phyloP scores from a whole-genome alignment of 2,888 invertebrate genomes.

The Entomobrya multifasciata region DNA sequence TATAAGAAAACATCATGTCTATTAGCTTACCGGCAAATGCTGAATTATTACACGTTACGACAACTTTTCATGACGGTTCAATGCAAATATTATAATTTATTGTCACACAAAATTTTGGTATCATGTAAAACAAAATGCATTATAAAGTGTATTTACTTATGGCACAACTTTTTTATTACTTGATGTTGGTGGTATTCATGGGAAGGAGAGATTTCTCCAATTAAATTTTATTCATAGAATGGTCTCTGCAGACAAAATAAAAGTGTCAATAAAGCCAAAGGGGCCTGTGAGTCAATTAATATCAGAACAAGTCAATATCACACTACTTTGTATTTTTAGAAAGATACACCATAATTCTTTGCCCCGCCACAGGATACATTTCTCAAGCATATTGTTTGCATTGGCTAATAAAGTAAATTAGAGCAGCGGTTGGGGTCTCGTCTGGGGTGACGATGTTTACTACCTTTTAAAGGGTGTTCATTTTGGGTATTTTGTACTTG shows the following conservation, averaged over 20 bases:
- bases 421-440: too few species aligned
- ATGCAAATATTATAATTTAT: background rate
- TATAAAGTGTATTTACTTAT: too few species aligned
- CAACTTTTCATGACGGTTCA: background rate
- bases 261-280: conserved; percentile 41
- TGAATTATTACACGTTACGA: background rate
- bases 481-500: too few species aligned
- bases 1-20: background rate
- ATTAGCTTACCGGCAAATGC: background rate
- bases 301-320: background rate
- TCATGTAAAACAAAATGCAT: background rate
- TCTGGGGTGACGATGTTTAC: too few species aligned
- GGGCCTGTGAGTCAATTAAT: conserved; percentile 12
- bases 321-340: background rate
- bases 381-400: background rate
- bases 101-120: background rate
- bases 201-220: conserved; percentile 22
- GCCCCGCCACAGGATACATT: conserved; percentile 18
- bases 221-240: conserved; percentile 31
- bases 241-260: conserved; percentile 8
- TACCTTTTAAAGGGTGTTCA: too few species aligned
- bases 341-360: background rate
- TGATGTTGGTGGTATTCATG: background rate
- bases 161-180: background rate
- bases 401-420: too few species aligned